Evolutionary conservation across 2,113 vertebrate genomes (phyloP), one percentile per base, ranked within the genome.

Genomic region (Gymnarchus niloticus): DNA sequence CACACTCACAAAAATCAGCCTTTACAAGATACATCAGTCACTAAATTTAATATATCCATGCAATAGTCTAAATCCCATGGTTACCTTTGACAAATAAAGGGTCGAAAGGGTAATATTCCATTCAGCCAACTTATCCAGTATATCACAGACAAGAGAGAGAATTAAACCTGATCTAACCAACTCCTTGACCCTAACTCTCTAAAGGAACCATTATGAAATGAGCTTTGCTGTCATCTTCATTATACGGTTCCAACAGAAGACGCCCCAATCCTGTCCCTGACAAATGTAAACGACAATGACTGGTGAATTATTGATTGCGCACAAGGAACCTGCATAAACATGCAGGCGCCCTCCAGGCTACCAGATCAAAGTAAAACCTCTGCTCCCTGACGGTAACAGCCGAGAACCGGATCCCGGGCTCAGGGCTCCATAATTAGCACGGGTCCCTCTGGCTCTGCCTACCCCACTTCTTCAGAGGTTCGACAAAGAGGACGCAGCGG

Each of bases 241-340:
- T 3, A 25, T 6, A 54, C 17, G 7, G 21, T 69, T 25, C 80
- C 44, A 54, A 25, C 1, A 46, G 33, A 12, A 12, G 17, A 37
- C 17, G 12, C 73, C 33, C 17, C 6, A n/a, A 54, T 82, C 51
- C 12, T 25, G 1, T 52, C 28, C 25, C 25, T 82, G 80, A 54
- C 17, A 54, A 82, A 25, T 82, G 51, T 28, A 25, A 51, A 56
- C 48, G 80, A 49, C 80, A 28, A 7, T 46, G 51, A 33, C 9
- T 37, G 51, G 80, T 82, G 80, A 82, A 82, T 81, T 52, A 81
- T 81, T 81, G 12, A 81, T 52, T 0, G 80, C 0, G 49, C 54
- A n/a, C 9, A n/a, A 56, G 51, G 54, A 54, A 82, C 80, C 80
- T 49, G 54, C 80, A 54, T 82, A 54, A 52, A 82, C 25, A 82